Percentiles rank a stretch among this genome's conserved stretches.
Evolutionary conservation across 2,888 invertebrate genomes (phyloP).

Genomic region (Dolichomitus sp.): DNA sequence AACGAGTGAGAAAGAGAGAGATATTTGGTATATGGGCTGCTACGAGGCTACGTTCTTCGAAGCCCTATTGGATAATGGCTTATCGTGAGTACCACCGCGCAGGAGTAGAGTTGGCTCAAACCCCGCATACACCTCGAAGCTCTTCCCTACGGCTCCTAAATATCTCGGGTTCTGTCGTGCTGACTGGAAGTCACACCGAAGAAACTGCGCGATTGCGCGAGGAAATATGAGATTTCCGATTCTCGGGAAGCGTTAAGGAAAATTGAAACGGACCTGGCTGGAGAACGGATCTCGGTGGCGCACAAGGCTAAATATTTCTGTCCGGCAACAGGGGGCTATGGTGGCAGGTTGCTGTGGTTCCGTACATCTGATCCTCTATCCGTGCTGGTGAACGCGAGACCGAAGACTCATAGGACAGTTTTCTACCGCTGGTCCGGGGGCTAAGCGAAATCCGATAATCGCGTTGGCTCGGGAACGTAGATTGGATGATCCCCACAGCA

Average conservation of each 20-base stretch:
- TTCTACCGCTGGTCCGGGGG: slow-evolving; percentile 53
- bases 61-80: slow-evolving; percentile 34
- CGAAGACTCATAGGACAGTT: slow-evolving; percentile 27
- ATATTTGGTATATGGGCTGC: slow-evolving; percentile 19
- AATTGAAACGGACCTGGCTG: slow-evolving; percentile 69
- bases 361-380: slow-evolving; percentile 36
- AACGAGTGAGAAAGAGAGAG: neutral
- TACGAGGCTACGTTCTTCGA: neutral
- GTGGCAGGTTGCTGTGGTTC: slow-evolving; percentile 42
- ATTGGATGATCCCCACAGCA: slow-evolving; percentile 71
- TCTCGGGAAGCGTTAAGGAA: slow-evolving; percentile 58
- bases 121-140: neutral
- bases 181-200: slow-evolving; percentile 19
- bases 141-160: slow-evolving; percentile 2
- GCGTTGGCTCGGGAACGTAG: slow-evolving; percentile 70
- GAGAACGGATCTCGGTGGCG: slow-evolving; percentile 9
- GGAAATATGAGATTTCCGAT: slow-evolving; percentile 60
- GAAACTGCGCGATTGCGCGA: slow-evolving; percentile 23
- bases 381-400: slow-evolving; percentile 23
- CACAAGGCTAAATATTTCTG: slow-evolving; percentile 55
- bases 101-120: neutral
- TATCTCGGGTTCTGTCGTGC: neutral
- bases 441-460: slow-evolving; percentile 84
- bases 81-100: slow-evolving; percentile 23
- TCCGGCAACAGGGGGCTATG: slow-evolving; percentile 9